A percentile compares a stretch with the other conserved stretches of the same genome.
phyloP scores from a whole-genome alignment of 2,797 vertebrate species.

The Taeniopygia guttata region DNA sequence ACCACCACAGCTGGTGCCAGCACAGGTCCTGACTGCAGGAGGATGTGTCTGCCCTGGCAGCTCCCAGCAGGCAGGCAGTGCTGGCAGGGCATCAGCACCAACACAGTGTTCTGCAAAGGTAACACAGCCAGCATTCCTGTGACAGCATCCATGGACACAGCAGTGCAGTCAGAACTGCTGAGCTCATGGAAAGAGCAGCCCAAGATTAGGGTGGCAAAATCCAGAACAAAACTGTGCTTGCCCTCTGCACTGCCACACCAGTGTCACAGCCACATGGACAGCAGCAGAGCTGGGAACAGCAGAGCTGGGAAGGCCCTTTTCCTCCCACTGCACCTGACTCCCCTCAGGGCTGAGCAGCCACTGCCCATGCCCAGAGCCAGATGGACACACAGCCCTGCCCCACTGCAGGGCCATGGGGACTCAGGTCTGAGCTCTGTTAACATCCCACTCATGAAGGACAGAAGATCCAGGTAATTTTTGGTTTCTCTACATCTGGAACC shows the following conservation, averaged over 20 bases:
- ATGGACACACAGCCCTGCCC: neutral
- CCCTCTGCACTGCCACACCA: accelerated
- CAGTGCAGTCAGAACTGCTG: accelerated
- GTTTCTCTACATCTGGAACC: neutral
- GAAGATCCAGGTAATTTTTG: neutral
- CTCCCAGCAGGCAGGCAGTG: neutral
- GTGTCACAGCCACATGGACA: neutral
- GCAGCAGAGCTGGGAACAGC: neutral
- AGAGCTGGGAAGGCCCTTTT: neutral
- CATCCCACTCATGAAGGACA: neutral
- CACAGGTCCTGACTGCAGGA: neutral
- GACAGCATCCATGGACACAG: neutral
- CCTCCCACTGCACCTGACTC: neutral
- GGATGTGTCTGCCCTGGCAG: neutral
- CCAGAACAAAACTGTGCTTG: too few species aligned
- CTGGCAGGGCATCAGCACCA: neutral
- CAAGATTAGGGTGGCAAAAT: neutral
- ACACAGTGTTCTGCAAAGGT: neutral
- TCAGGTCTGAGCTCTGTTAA: neutral
- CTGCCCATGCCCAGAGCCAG: accelerated
- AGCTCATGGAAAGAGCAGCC: neutral
- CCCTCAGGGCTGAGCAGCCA: accelerated
- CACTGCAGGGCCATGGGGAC: accelerated
- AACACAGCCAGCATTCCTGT: neutral
- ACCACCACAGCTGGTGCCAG: neutral